A percentile compares a stretch with the other conserved stretches of the same genome.
phyloP scores from a whole-genome alignment of 2,797 vertebrate genomes.

The Cirrhinus molitorella region DNA sequence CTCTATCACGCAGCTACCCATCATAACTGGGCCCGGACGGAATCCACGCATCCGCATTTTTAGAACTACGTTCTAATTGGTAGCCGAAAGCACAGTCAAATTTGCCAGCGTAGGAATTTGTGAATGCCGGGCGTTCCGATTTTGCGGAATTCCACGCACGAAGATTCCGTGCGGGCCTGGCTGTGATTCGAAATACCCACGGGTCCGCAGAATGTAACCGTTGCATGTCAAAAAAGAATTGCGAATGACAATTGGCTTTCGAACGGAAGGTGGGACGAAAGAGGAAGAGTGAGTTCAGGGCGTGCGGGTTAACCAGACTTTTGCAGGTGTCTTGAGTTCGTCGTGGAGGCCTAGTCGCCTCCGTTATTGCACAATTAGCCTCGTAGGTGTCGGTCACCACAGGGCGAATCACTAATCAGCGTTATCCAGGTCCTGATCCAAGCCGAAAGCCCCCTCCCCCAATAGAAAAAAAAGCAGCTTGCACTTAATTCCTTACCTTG shows the following conservation, averaged over 20 bases:
- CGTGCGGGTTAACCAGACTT: slow-evolving; percentile 44
- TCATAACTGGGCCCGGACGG: background rate
- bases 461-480: slow-evolving; percentile 78
- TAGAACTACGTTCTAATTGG: background rate
- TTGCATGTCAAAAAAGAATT: slow-evolving; percentile 30
- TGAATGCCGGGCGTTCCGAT: background rate
- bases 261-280: slow-evolving; percentile 1
- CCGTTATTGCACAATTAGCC: slow-evolving; percentile 60
- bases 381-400: slow-evolving; percentile 38
- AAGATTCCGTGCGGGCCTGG: background rate
- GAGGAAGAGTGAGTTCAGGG: slow-evolving; percentile 35
- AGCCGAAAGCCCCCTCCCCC: slow-evolving; percentile 51
- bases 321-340: slow-evolving; percentile 47
- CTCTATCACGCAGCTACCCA: slow-evolving; percentile 12
- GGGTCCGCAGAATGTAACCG: slow-evolving; percentile 33
- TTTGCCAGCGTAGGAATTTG: slow-evolving; percentile 1
- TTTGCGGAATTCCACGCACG: background rate
- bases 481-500: slow-evolving; percentile 80
- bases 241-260: slow-evolving; percentile 35
- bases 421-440: slow-evolving; percentile 63
- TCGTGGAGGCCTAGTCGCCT: slow-evolving; percentile 51
- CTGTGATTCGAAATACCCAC: slow-evolving; percentile 25
- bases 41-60: background rate
- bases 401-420: slow-evolving; percentile 64
- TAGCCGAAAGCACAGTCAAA: slow-evolving; percentile 14